Conservation (phyloP, 1,140 invertebrate genomes). For the Matsumurasca onukii region DNA sequence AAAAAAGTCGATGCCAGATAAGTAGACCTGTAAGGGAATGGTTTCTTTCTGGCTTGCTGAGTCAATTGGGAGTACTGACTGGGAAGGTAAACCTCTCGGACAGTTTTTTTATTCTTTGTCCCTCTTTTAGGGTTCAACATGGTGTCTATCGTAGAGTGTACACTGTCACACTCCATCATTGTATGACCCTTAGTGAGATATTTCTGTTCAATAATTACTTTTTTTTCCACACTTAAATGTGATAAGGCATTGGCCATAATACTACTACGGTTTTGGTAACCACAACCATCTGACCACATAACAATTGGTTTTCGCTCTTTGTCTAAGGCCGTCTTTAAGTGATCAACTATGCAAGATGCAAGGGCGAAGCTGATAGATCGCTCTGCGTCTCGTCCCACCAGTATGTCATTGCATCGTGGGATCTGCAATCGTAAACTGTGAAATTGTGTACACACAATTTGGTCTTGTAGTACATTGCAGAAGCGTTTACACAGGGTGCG, state of each 20-base stretch:
- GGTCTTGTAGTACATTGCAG: constrained; percentile 50
- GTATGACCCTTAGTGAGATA: constrained; percentile 46
- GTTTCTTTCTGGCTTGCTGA: constrained; percentile 27
- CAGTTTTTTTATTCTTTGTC: constrained; percentile 31
- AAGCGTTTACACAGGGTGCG: constrained; percentile 42
- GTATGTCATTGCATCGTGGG: constrained; percentile 44
- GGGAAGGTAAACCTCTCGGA: constrained; percentile 6
- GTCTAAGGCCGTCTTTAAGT: constrained; percentile 27
- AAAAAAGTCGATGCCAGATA: constrained; percentile 33
- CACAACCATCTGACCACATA: constrained; percentile 43
- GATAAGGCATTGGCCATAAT: constrained; percentile 42
- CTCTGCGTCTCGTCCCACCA: constrained; percentile 50
- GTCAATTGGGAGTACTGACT: constrained; percentile 20
- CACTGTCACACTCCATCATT: constrained; percentile 45
- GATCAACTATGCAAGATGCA: constrained; percentile 36
- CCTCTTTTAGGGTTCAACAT: constrained; percentile 19
- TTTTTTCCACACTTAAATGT: constrained; percentile 33
- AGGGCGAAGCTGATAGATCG: constrained; percentile 43
- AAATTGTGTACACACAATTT: constrained; percentile 51
- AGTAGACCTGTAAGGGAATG: constrained; percentile 35
- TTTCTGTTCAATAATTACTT: constrained; percentile 43
- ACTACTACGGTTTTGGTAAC: constrained; percentile 44
- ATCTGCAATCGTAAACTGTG: constrained; percentile 49
- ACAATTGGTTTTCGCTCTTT: constrained; percentile 34
- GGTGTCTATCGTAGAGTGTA: constrained; percentile 39